Evolutionary conservation across 2,113 vertebrate genomes (phyloP).

Genomic region (Catagonus wagneri): DNA sequence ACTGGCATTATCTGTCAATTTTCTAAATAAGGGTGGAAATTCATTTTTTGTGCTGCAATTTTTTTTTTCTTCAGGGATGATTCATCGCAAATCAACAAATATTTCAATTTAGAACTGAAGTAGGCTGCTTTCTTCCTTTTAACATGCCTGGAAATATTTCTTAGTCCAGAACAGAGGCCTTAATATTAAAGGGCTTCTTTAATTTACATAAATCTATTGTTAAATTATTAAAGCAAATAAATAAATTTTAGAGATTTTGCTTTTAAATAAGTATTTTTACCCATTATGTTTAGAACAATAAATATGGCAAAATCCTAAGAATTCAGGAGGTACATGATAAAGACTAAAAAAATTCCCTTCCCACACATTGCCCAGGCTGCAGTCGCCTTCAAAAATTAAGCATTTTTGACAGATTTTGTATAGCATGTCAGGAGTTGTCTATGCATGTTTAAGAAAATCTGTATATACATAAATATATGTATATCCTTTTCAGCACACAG

Average conservation of each 20-base stretch:
- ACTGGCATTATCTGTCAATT: neutral
- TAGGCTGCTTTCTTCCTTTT: neutral
- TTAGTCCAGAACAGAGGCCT: neutral
- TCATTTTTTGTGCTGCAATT: neutral
- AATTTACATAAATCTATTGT: neutral
- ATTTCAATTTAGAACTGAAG: neutral
- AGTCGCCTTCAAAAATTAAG: neutral
- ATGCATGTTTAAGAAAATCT: neutral
- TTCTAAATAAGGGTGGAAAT: slow-evolving; percentile 43
- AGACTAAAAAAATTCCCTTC: neutral
- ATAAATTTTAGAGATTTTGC: neutral
- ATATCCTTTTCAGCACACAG: neutral
- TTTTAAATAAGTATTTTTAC: neutral
- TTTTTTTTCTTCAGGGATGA: slow-evolving; percentile 44
- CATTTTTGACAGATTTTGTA: slow-evolving; percentile 46
- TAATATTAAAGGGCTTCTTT: neutral
- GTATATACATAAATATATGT: neutral
- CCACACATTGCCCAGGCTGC: neutral
- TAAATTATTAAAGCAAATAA: slow-evolving; percentile 3
- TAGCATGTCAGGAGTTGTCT: neutral
- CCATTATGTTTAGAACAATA: slow-evolving; percentile 36
- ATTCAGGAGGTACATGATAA: neutral
- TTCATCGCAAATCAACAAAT: neutral
- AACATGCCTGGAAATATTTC: neutral
- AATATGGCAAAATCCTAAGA: neutral